Evolutionary conservation across 2,113 vertebrate genomes (phyloP), one percentile per base, ranked within the genome.

Genomic region (Phyllopteryx taeniolatus): DNA sequence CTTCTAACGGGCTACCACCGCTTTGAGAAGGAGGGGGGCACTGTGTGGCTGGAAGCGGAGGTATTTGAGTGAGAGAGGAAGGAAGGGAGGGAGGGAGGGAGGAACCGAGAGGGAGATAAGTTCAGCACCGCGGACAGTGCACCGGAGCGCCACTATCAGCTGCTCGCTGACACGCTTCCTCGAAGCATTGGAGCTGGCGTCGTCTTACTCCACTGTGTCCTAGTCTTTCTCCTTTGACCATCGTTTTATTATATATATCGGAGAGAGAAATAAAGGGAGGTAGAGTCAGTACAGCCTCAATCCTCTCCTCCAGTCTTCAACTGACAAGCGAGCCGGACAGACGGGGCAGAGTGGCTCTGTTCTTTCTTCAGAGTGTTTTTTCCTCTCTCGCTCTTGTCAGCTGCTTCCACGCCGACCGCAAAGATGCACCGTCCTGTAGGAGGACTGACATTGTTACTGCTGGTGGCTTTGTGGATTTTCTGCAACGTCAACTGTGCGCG

Each of bases 391-490:
- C 75, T 72, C 61, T 72, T 46, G 57, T 68, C 75, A 66, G 79
- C 73, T 72, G 76, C 78, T 68, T 82, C 77, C 71, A 27, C 78
- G 67, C 59, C 76, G 77, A 70, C 73, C 53, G 71, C 62, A 71
- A 93, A 91, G 81, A 93, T 92, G 91, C 85, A 61, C 84, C 81
- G 82, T 90, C 83, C 88, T 84, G 84, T 72, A 62, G 76, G 22
- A 71, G 85, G 88, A 75, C 77, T 84, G 77, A 79, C 79, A 80
- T 72, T 82, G 76, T 79, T 87, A 62, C 69, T 83, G 70, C 73
- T 75, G 72, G 72, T 78, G 33, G 74, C 85, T 80, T 80, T 93
- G 72, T 92, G 92, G 92, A 93, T 93, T 89, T 91, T 85, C 84
- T 86, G 84, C 86, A 77, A 78, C 68, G 79, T 85, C 87, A 87